Base-by-base conservation (phyloP, 2,113 vertebrate genomes). In the Fregata magnificens region DNA sequence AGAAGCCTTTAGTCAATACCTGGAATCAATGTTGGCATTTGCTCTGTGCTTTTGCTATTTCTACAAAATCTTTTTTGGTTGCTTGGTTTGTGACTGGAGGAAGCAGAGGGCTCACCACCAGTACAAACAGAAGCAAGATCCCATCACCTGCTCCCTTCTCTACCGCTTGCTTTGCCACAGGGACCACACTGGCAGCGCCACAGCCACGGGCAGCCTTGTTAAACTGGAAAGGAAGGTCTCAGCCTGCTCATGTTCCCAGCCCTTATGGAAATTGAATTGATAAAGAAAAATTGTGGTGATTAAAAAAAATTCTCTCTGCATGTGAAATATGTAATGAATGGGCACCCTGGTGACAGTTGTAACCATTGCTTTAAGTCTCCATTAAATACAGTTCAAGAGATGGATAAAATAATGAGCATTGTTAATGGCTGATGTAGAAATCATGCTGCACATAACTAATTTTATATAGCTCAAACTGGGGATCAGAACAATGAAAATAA, bases 281-380 rank as follows among this genome's bases (percentile, higher is more conserved):
- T 96, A 94, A 76, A 92, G 81, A 98, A 97, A 95, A 96, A 97
- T 63, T 63, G 65, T 91, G 70, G 28, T 97, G 89, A 94, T 95
- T 97, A 97, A 98, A 97, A 88, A 87, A 93, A 94, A 89, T 90
- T 95, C 69, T 95, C 50, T 91, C 88, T 85, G 66, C 47, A 62
- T 95, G 53, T 82, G 92, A 96, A 95, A 95, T 97, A 96, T 34
- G 34, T 93, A 98, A 98, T 89, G 82, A 98, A 97, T 95, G 56
- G 55, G 85, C 44, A 92, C 52, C 84, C 70, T 95, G 71, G 61
- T 97, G 88, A 93, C 92, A 98, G 88, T 76, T 87, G 91, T 82
- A 94, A 91, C 74, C 63, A 42, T 47, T 70, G 26, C 29, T 97
- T 97, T 96, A 95, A 97, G 77, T 97, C 53, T 96, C 66, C 94